These are phyloP conservation scores for Pontoporia blainvillei DNA, from an alignment of 2,113 vertebrate species.

Conservation along the genomic window DNA sequence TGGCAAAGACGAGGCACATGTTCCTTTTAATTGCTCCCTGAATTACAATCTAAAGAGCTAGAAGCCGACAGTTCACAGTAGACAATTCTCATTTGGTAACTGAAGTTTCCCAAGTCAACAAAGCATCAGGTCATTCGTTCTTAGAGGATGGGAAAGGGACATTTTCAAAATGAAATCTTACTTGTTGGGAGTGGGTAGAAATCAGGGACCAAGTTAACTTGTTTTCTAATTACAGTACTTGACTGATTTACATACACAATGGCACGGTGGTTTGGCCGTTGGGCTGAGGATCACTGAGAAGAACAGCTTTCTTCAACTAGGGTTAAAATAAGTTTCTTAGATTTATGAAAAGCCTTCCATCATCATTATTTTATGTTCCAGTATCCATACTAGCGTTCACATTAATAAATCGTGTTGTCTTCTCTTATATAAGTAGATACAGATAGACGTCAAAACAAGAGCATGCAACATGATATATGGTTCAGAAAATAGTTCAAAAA, in stretches of 20 bases:
- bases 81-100: background rate
- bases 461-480: background rate
- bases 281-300: background rate
- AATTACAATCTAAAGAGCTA: background rate
- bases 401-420: background rate
- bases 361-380: background rate
- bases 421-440: background rate
- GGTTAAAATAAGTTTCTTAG: background rate
- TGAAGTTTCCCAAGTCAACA: conserved; percentile 35
- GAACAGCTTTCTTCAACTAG: background rate
- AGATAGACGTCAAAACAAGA: background rate
- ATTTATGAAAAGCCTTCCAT: background rate
- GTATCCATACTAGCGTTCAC: background rate
- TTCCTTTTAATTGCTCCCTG: conserved; percentile 15
- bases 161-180: conserved; percentile 1
- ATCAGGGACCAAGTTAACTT: background rate
- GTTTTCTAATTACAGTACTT: background rate
- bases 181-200: background rate
- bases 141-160: background rate
- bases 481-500: background rate
- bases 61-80: background rate
- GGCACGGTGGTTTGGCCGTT: background rate
- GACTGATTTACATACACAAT: background rate
- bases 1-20: background rate
- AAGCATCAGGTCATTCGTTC: background rate